Base-by-base conservation (phyloP, 2,113 vertebrate genomes). In the Neotoma lepida region DNA sequence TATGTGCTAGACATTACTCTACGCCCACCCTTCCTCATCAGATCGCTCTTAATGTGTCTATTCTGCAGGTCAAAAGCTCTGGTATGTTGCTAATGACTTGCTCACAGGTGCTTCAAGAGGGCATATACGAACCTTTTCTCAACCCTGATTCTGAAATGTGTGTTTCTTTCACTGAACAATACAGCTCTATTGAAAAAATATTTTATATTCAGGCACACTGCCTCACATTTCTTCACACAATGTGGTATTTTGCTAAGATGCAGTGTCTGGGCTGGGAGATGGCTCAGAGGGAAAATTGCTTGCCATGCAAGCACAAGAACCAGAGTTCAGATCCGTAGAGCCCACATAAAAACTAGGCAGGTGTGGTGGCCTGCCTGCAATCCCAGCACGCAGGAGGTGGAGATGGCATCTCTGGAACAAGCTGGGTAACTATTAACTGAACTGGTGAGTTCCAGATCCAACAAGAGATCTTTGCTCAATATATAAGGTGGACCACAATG, bases 121-220 rank as follows among this genome's bases (percentile, higher is more conserved):
- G 17, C 22, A 80, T 51, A 92, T 63, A 28, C 63, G 9, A 94
- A 68, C 90, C 15, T 61, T 33, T 77, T 58, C 20, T 39, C 86
- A 74, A 46, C 73, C 80, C 44, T 61, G 70, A 92, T 78, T 86
- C 70, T 61, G 88, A 80, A 88, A 82, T 33, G 15, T 0, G 0
- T 71, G 46, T 80, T 81, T 94, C 61, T 96, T 86, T 91, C 73
- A 90, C 26, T 61, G 66, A 68, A 41, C n/a, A 28, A 61, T 26
- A 81, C 33, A 39, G 9, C 44, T 81, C 86, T 66, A 63, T 20
- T 88, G 68, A 76, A 77, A 76, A 66, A 35, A 86, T 64, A 74
- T 41, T 76, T 81, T 58, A 18, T 35, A 92, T 64, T 49, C 20
- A 92, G 78, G 66, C 9, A 74, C 12, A 84, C 28, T 26, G 68